A percentile compares a stretch with the other conserved stretches of the same genome.
These are phyloP conservation scores for Coleophora flavipennella DNA, from an alignment of 2,888 invertebrate genomes.

Conservation along the genomic window DNA sequence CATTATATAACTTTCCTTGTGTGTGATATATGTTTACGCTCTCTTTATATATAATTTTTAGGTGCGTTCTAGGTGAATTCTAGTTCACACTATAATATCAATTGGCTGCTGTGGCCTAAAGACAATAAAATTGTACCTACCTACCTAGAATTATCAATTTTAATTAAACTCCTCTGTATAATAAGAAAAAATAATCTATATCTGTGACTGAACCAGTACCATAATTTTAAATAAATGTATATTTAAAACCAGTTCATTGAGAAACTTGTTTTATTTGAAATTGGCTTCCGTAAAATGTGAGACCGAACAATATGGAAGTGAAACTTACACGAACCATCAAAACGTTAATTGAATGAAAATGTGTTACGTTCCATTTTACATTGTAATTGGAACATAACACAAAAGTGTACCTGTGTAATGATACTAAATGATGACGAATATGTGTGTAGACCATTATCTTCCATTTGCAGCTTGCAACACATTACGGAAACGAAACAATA, in stretches of 20 bases:
- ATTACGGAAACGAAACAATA: no score
- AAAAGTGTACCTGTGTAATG: not conserved
- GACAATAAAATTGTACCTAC: slow-evolving; percentile 15
- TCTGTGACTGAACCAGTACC: slow-evolving; percentile 19
- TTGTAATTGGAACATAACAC: slow-evolving; percentile 3
- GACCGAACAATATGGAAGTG: no score
- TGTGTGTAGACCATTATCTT: not conserved
- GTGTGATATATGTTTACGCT: no score
- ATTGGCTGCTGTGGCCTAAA: slow-evolving; percentile 15
- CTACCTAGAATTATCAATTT: no score
- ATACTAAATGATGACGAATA: not conserved
- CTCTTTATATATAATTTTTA: no score
- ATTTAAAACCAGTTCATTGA: slow-evolving; percentile 14
- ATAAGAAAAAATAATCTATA: not conserved
- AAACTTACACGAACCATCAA: not conserved
- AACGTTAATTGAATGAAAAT: slow-evolving; percentile 1
- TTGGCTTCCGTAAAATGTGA: no score
- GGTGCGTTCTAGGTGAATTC: no score
- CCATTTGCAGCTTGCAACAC: not conserved
- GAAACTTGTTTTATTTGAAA: not conserved
- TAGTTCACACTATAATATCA: not conserved
- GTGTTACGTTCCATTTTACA: not conserved
- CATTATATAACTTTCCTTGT: no score
- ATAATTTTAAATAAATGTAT: slow-evolving; percentile 28
- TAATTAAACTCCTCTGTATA: no score